Conservation (phyloP, 2,113 vertebrate species). For the Theristicus caerulescens region DNA sequence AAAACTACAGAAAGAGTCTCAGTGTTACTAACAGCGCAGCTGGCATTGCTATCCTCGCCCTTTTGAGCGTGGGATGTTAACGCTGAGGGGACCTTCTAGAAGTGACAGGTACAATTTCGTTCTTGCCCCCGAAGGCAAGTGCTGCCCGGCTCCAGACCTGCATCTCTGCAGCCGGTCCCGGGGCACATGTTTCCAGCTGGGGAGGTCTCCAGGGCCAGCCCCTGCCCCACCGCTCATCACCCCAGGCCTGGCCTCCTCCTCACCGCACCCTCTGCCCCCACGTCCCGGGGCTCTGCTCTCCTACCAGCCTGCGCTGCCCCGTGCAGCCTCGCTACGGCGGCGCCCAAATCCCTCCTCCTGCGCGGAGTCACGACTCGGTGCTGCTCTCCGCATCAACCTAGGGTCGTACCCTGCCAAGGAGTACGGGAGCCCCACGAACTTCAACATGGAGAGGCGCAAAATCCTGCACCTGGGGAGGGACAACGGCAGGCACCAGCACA, state of each 20-base stretch:
- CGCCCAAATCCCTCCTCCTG: too few relatives aligned
- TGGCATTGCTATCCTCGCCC: not conserved
- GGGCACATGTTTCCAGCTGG: not conserved
- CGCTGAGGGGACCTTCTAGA: rapidly evolving
- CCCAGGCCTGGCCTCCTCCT: too few relatives aligned
- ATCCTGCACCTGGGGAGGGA: too few relatives aligned
- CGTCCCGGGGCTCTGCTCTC: rapidly evolving
- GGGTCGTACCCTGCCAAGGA: too few relatives aligned
- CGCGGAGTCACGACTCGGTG: too few relatives aligned
- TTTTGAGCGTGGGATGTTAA: not conserved
- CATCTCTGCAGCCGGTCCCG: too few relatives aligned
- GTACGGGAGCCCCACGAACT: too few relatives aligned
- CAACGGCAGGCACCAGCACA: too few relatives aligned
- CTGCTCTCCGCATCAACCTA: too few relatives aligned
- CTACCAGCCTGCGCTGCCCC: not conserved
- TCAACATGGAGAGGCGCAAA: too few relatives aligned
- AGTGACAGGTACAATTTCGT: not conserved
- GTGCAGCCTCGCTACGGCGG: rapidly evolving
- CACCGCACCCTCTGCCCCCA: not conserved
- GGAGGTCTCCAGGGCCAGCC: not conserved
- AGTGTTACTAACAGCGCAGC: not conserved
- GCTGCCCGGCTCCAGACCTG: not conserved
- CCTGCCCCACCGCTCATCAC: rapidly evolving
- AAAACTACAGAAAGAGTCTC: not conserved
- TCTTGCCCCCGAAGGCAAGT: not conserved